Evolutionary conservation across 2,113 vertebrate species (phyloP), one percentile per base, ranked within the genome.

Genomic region (Oxygymnocypris stewartii): DNA sequence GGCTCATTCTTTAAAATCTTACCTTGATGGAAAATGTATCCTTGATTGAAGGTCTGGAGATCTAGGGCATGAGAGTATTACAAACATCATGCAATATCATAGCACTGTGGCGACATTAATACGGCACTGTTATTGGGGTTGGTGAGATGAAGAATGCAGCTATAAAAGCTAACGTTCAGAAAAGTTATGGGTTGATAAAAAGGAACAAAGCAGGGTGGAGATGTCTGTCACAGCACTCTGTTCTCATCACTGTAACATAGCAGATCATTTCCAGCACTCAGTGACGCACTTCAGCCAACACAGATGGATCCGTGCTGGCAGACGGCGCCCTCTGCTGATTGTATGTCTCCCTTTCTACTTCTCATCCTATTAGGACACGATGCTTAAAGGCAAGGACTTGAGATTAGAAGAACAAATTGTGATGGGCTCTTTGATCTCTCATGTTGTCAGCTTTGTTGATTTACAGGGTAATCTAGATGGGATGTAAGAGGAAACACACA

Each of bases 41-140:
- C 92, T 94, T 93, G 92, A 94, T 92, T 92, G 93, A 85, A 94
- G 93, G 90, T 94, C 93, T 91, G 91, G 92, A 90, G 90, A 94
- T 95, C 93, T 95, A 94, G 92, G 92, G 93, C 89, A 88, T 93
- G 92, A 94, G 91, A 95, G 94, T 91, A 93, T 94, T 93, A 93
- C 91, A 95, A 88, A 93, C 73, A 89, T 93, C 92, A 94, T 93
- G 93, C 92, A 93, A 88, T 76, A 91, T 89, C 91, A 90, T 6
- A 54, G 65, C 61, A 88, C 84, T 88, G 67, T 80, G 71, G 71
- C 49, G 14, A 74, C 79, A 79, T 82, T n/a, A 83, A 67, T 40
- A 42, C 49, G 49, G 28, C 6, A 44, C 71, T 59, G 25, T 16
- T 57, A 42, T 57, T 47, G 49, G 13, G 71, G 82, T 49, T 73